Conservation (phyloP, 1,140 invertebrate genomes). For the Achroia grisella region DNA sequence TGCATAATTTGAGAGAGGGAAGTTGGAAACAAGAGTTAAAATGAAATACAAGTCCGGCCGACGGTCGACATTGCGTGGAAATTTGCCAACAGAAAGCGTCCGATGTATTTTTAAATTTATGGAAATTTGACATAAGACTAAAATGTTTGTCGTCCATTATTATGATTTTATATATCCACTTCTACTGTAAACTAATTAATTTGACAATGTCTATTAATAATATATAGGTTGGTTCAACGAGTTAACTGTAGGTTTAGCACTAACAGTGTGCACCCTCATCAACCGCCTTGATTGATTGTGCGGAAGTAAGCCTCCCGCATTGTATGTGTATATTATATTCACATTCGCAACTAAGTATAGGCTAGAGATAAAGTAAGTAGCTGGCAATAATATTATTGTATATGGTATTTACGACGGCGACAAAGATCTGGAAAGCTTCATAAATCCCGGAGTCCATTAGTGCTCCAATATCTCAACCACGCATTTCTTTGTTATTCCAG, state of each 20-base stretch:
- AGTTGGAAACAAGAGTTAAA: slow-evolving; percentile 21
- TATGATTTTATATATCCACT: slow-evolving; percentile 18
- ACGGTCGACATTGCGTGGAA: slow-evolving; percentile 37
- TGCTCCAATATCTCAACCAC: slow-evolving; percentile 58
- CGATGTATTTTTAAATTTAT: slow-evolving; percentile 53
- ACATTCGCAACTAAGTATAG: slow-evolving; percentile 1
- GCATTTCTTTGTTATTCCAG: slow-evolving; percentile 64
- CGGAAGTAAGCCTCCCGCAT: slow-evolving; percentile 44
- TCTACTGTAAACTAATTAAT: slow-evolving; percentile 38
- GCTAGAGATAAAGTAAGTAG: background rate
- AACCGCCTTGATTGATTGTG: slow-evolving; percentile 58
- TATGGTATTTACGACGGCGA: slow-evolving; percentile 3
- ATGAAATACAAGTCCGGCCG: slow-evolving; percentile 18
- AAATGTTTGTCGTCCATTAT: slow-evolving; percentile 23
- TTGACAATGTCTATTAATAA: slow-evolving; percentile 38
- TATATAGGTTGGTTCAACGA: slow-evolving; percentile 37
- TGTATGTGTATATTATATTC: slow-evolving; percentile 11
- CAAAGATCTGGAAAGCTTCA: slow-evolving; percentile 28
- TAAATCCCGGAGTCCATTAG: slow-evolving; percentile 61
- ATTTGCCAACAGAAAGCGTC: slow-evolving; percentile 49
- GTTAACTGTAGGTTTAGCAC: slow-evolving; percentile 35
- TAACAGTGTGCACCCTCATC: slow-evolving; percentile 42
- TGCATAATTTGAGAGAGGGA: slow-evolving; percentile 16
- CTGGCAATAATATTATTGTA: background rate
- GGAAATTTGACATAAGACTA: slow-evolving; percentile 50